A percentile compares a stretch with the other conserved stretches of the same genome.
Conservation (phyloP, 2,113 vertebrate species). For the Laterallus jamaicensis region DNA sequence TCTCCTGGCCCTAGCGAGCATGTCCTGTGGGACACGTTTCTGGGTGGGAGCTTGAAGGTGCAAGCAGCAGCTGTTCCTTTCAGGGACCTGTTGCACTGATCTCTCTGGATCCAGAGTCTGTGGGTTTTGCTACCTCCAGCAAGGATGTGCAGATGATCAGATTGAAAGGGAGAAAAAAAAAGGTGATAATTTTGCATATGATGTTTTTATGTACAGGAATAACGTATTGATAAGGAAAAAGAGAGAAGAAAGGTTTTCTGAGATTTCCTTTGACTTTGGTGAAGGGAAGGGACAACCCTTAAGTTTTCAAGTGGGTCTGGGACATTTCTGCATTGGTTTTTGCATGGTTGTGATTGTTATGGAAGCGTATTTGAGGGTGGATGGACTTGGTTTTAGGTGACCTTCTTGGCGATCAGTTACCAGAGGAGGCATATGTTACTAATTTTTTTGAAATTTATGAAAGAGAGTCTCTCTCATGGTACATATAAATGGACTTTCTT, state of each 20-base stretch:
- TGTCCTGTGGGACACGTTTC: background rate
- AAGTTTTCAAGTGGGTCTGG: background rate
- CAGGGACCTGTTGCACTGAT: background rate
- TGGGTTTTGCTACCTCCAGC: background rate
- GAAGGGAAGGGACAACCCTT: background rate
- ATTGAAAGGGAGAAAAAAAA: background rate
- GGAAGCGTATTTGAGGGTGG: background rate
- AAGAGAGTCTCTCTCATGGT: background rate
- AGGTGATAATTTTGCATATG: background rate
- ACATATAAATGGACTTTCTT: background rate
- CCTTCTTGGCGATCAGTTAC: background rate
- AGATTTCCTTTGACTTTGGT: background rate
- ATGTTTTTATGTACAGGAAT: background rate
- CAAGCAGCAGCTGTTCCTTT: background rate
- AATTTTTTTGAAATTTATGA: conserved; percentile 20
- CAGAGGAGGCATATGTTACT: background rate
- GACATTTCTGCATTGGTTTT: background rate
- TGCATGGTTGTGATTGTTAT: background rate
- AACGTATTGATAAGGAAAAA: background rate
- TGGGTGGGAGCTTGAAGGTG: background rate
- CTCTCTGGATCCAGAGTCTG: background rate
- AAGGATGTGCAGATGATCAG: background rate
- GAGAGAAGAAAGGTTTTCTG: too few species aligned
- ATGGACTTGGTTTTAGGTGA: conserved; percentile 3
- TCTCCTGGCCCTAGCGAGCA: background rate